Base-by-base conservation (phyloP, 30 jellyfish, hydroid and myxozoan genomes). In the Chironex yamaguchii region DNA sequence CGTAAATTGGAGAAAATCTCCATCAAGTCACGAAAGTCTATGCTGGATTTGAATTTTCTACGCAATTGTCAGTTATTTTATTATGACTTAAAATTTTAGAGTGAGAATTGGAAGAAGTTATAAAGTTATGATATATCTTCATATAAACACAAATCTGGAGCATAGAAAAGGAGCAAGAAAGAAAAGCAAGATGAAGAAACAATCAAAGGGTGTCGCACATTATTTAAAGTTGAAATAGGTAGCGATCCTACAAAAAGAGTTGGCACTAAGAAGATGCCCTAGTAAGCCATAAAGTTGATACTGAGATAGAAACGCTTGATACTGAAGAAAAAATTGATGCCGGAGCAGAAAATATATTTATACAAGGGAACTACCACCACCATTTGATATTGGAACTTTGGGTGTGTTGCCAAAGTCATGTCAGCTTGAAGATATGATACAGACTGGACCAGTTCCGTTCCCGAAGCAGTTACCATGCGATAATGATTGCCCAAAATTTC, bases 361-460 rank as follows among this genome's bases (percentile, higher is more conserved):
- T 9, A 66, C 11, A 34, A 70, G 13, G 0, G 48, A 11, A 34
- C 34, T 34, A 24, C 84, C 29, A 34, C 27, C 84, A 75, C 80
- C 49, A 34, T 75, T 75, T 26, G 88, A 51, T 75, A 76, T 76
- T 76, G 89, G 78, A 49, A 53, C 82, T 26, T 30, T 76, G 80
- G 13, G 64, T 76, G 77, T 36, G 29, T 76, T 77, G 36, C 77
- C 82, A 11, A 79, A 52, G 65, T 36, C 67, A 1, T 27, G 30
- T 58, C 71, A 54, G 82, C 71, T 79, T 58, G 82, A 34, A 48
- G 63, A 34, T 17, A 54, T 79, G 2, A 48, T 28, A 58, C 36
- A 26, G 35, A 81, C 68, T 52, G 69, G 90, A 25, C 83, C 83
- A 78, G 90, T 53, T 26, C 90, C 90, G 1, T 54, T 24, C 1